phyloP scores from a whole-genome alignment of 2,888 invertebrate species.

The Acleris holmiana region DNA sequence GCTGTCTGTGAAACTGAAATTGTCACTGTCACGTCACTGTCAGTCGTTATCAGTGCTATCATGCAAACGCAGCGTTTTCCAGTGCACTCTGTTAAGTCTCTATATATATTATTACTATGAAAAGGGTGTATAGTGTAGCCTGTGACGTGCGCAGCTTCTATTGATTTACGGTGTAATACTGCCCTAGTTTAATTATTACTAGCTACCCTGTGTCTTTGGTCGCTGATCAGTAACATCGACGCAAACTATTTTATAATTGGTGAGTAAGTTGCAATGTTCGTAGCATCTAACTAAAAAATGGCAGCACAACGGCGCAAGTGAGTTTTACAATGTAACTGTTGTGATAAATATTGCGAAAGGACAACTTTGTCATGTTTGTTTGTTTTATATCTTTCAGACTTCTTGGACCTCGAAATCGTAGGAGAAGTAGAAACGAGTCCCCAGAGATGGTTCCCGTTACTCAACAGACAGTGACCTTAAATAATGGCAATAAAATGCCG shows the following conservation, averaged over 20 bases:
- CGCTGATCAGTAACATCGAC: conserved; percentile 5
- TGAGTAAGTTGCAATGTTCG: conserved; percentile 15
- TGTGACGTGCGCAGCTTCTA: conserved; percentile 2
- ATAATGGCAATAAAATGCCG: conserved; percentile 59
- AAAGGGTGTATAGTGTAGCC: background rate
- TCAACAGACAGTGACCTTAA: conserved; percentile 46
- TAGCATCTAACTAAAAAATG: conserved; percentile 7
- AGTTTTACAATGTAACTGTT: background rate
- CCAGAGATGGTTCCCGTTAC: conserved; percentile 17
- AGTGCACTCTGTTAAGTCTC: background rate
- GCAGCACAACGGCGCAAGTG: conserved; percentile 1
- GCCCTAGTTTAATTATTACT: background rate
- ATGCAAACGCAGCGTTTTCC: no score
- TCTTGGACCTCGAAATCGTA: background rate
- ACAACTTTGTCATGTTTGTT: background rate
- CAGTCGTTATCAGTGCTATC: no score
- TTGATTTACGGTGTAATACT: conserved; percentile 8
- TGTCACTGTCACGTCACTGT: no score
- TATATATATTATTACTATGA: background rate
- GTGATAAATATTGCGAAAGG: background rate
- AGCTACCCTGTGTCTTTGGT: background rate
- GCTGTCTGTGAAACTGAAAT: no score
- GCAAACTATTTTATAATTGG: background rate
- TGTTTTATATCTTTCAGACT: background rate
- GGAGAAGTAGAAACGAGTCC: conserved; percentile 4